Evolutionary conservation across 2,888 invertebrate genomes (phyloP).

Genomic region (Hirtodrosophila cameraria): DNA sequence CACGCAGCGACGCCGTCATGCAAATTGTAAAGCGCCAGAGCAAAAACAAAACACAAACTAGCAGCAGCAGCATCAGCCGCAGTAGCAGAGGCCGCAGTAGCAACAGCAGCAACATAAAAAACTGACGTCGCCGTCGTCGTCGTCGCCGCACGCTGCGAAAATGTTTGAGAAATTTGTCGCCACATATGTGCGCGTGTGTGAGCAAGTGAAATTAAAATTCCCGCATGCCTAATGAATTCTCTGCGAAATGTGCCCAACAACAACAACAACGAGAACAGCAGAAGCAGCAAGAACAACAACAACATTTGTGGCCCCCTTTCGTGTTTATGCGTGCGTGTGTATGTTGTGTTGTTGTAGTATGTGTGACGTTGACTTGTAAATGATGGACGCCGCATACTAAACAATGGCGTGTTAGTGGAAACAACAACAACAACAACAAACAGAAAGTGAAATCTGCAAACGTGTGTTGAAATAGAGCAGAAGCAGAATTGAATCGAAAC

Average conservation of each 20-base stretch:
- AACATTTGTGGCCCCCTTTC: conserved; percentile 18
- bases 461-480: conserved; percentile 26
- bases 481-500: conserved; percentile 9
- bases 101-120: conserved; percentile 37
- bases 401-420: conserved; percentile 55
- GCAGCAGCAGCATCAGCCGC: conserved; percentile 14
- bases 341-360: conserved; percentile 29
- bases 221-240: conserved; percentile 77
- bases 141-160: conserved; percentile 53
- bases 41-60: conserved; percentile 50
- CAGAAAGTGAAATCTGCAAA: conserved; percentile 35
- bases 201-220: conserved; percentile 78
- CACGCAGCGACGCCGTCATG: conserved; percentile 53
- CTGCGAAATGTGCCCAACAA: conserved; percentile 51
- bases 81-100: conserved; percentile 5
- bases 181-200: conserved; percentile 77
- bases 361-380: conserved; percentile 44
- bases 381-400: conserved; percentile 57
- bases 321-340: conserved; percentile 15
- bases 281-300: conserved; percentile 14
- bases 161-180: conserved; percentile 78
- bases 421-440: conserved; percentile 12
- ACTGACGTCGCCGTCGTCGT: conserved; percentile 57
- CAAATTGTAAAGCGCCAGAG: conserved; percentile 66
- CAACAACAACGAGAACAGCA: conserved; percentile 23